A percentile compares a stretch with the other conserved stretches of the same genome.
phyloP scores from a whole-genome alignment of 1,140 invertebrate genomes.

The Onthophagus taurus region DNA sequence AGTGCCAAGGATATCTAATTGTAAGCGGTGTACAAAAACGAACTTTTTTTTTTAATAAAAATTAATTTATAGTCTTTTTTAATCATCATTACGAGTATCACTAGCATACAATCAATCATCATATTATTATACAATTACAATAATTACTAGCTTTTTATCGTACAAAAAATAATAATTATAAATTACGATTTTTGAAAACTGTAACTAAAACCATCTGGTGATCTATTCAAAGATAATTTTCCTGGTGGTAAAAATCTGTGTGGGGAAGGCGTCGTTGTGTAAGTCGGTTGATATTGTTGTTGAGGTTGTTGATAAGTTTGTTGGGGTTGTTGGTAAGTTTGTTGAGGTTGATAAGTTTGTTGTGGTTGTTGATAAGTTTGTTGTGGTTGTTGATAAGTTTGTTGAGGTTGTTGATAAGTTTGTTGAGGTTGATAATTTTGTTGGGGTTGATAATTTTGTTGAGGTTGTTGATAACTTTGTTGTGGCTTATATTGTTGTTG shows the following conservation, averaged over 20 bases:
- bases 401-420: conserved; percentile 42
- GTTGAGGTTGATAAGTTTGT: conserved; percentile 34
- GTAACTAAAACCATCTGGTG: conserved; percentile 74
- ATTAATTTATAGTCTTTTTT: too few species aligned
- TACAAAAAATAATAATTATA: conserved; percentile 8
- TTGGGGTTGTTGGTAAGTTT: conserved; percentile 36
- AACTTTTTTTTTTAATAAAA: too few species aligned
- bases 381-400: conserved; percentile 38
- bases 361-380: conserved; percentile 38
- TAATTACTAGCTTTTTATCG: too few species aligned
- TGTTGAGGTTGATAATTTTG: conserved; percentile 31
- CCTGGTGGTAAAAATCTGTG: conserved; percentile 70
- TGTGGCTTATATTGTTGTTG: conserved; percentile 47
- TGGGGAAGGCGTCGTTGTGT: conserved; percentile 53
- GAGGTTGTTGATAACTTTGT: conserved; percentile 42
- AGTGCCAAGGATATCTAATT: too few species aligned
- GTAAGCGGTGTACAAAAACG: too few species aligned
- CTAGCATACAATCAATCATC: too few species aligned
- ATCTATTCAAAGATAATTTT: conserved; percentile 71
- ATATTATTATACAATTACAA: too few species aligned
- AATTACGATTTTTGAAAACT: conserved; percentile 56
- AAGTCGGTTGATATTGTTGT: conserved; percentile 37
- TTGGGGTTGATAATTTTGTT: conserved; percentile 46
- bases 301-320: conserved; percentile 35
- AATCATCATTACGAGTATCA: too few species aligned